A percentile compares a stretch with the other conserved stretches of the same genome.
These are phyloP conservation scores for Simalia tracyae DNA, from an alignment of 2,797 vertebrate species.

Conservation along the genomic window DNA sequence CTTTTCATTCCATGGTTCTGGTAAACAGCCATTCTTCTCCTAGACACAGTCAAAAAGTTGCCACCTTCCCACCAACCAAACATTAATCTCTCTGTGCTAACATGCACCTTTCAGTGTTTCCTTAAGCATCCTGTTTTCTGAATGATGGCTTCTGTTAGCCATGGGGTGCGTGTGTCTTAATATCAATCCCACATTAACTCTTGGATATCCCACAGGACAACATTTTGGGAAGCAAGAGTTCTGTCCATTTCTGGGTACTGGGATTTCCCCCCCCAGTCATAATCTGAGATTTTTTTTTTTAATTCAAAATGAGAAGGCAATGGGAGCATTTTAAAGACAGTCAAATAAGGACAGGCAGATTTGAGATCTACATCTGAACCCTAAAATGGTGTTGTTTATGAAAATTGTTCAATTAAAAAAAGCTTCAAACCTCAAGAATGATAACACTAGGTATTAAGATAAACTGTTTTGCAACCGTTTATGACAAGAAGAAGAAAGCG, in stretches of 20 bases:
- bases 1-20: constrained; percentile 7
- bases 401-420: neutral
- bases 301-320: neutral
- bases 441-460: neutral
- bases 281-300: neutral
- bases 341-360: neutral
- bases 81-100: neutral
- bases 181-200: neutral
- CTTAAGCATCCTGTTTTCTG: neutral
- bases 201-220: neutral
- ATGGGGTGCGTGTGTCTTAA: neutral
- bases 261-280: neutral
- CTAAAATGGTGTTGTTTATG: neutral
- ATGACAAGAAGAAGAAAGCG: neutral
- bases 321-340: neutral
- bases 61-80: neutral
- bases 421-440: neutral
- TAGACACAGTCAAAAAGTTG: neutral
- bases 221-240: neutral
- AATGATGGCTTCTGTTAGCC: neutral
- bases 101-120: constrained; percentile 2
- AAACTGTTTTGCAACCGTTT: neutral
- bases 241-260: neutral
- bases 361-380: neutral
- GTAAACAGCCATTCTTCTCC: constrained; percentile 1